A percentile compares a stretch with the other conserved stretches of the same genome.
These are phyloP conservation scores for Mimumesa dahlbomi DNA, from an alignment of 2,888 invertebrate species.

Conservation along the genomic window DNA sequence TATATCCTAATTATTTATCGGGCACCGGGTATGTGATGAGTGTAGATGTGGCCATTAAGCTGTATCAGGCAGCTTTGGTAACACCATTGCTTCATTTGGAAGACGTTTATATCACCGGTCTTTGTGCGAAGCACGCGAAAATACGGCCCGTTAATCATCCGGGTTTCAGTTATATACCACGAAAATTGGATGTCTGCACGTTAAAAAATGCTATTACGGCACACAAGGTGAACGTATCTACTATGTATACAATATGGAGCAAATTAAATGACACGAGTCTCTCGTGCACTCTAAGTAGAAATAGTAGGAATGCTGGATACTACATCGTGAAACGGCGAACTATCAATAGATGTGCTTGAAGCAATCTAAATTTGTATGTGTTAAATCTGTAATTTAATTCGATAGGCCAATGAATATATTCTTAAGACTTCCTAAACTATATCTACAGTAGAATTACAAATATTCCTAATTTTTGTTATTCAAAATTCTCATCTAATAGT, in stretches of 20 bases:
- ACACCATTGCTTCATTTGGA: slow-evolving; percentile 89
- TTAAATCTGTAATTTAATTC: slow-evolving; percentile 29
- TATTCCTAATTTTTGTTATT: background rate
- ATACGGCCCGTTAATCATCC: slow-evolving; percentile 85
- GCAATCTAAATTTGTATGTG: slow-evolving; percentile 5
- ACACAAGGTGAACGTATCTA: slow-evolving; percentile 82
- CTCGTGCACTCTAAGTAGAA: slow-evolving; percentile 65
- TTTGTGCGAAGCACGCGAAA: slow-evolving; percentile 84
- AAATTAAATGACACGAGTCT: slow-evolving; percentile 69
- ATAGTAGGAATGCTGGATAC: slow-evolving; percentile 69
- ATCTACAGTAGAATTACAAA: background rate
- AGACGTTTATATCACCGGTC: slow-evolving; percentile 90
- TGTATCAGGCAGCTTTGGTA: slow-evolving; percentile 86
- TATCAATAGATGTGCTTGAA: slow-evolving; percentile 61
- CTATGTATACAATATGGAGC: slow-evolving; percentile 79
- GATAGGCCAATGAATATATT: slow-evolving; percentile 6
- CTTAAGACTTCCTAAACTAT: background rate
- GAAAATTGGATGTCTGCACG: slow-evolving; percentile 81
- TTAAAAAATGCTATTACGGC: slow-evolving; percentile 82
- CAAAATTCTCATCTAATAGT: slow-evolving; percentile 6
- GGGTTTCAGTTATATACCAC: slow-evolving; percentile 83
- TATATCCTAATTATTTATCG: slow-evolving; percentile 90
- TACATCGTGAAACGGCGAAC: slow-evolving; percentile 66
- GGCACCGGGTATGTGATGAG: slow-evolving; percentile 91
- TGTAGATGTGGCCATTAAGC: slow-evolving; percentile 83